Conservation (phyloP, 30 jellyfish, hydroid and myxozoan species). For the Aurelia coerulea region DNA sequence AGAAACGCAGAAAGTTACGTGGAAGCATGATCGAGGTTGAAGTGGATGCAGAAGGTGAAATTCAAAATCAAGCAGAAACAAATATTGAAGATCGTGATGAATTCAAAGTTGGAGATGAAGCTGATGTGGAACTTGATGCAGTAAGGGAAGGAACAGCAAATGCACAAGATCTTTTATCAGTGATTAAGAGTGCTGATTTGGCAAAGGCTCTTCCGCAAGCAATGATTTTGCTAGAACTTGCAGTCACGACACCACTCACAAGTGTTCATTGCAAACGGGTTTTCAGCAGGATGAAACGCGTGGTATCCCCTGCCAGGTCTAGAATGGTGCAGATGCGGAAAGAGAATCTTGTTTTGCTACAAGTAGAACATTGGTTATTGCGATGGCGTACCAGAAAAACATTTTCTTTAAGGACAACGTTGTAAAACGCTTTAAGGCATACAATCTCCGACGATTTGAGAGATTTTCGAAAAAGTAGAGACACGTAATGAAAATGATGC, state of each 20-base stretch:
- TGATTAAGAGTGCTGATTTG: conserved; percentile 12
- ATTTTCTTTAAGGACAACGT: no score
- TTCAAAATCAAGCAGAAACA: background rate
- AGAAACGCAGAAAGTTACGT: conserved; percentile 4
- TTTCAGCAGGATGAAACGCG: conserved; percentile 6
- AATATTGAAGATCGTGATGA: conserved; percentile 2
- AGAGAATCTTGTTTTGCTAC: background rate
- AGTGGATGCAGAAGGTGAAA: background rate
- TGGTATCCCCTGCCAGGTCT: background rate
- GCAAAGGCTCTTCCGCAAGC: conserved; percentile 18
- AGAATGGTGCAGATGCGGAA: no score
- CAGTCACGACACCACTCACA: conserved; percentile 20
- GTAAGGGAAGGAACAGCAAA: conserved; percentile 30
- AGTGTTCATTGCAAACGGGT: conserved; percentile 26
- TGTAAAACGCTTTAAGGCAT: background rate
- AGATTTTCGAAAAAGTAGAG: conserved; percentile 24
- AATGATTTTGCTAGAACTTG: conserved; percentile 1
- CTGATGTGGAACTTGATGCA: conserved; percentile 19
- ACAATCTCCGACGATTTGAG: conserved; percentile 19
- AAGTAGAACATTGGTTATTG: no score
- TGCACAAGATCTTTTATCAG: conserved; percentile 34
- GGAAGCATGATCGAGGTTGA: background rate
- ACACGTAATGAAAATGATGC: background rate
- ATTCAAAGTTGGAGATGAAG: conserved; percentile 16
- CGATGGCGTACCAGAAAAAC: no score